Conservation (phyloP, 2,888 invertebrate species). For the Drosophila greeni region DNA sequence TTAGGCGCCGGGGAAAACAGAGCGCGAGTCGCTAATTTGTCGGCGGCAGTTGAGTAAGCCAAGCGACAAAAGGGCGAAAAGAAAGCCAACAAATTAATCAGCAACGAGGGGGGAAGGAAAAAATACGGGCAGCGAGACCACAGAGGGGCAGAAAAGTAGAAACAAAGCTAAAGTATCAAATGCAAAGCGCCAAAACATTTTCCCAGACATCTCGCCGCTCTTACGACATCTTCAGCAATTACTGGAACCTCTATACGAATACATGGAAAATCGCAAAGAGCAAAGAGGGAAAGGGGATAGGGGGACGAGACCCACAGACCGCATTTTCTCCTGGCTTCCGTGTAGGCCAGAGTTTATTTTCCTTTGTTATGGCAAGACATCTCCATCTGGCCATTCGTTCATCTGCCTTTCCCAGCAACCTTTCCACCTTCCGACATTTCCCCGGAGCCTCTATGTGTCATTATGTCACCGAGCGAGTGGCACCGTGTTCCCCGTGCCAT, state of each 20-base stretch:
- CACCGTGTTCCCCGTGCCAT: conserved; percentile 4
- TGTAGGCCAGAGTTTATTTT: conserved; percentile 27
- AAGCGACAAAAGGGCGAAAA: conserved; percentile 20
- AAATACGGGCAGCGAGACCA: conserved; percentile 1
- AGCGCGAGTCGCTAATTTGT: conserved; percentile 30
- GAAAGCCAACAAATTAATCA: conserved; percentile 37
- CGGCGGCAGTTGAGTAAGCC: conserved; percentile 19
- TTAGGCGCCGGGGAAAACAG: conserved; percentile 1
- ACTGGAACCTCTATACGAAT: conserved; percentile 12
- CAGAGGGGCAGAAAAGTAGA: neutral
- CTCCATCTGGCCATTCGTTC: conserved; percentile 29
- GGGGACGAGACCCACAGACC: conserved; percentile 35
- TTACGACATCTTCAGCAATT: conserved; percentile 40
- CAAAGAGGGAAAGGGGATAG: neutral
- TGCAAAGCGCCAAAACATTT: conserved; percentile 22
- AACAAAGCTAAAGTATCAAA: conserved; percentile 1
- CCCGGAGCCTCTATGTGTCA: conserved; percentile 25
- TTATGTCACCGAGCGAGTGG: conserved; percentile 25
- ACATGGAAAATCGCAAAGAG: neutral
- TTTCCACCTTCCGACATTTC: conserved; percentile 1
- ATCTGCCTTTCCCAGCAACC: conserved; percentile 21
- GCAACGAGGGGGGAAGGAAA: conserved; percentile 4
- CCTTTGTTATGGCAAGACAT: conserved; percentile 33
- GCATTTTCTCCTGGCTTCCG: conserved; percentile 41
- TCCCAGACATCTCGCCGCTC: conserved; percentile 43